A percentile compares a stretch with the other conserved stretches of the same genome.
Evolutionary conservation across 1,140 invertebrate species (phyloP).

Genomic region (Brachystomella parvula): DNA sequence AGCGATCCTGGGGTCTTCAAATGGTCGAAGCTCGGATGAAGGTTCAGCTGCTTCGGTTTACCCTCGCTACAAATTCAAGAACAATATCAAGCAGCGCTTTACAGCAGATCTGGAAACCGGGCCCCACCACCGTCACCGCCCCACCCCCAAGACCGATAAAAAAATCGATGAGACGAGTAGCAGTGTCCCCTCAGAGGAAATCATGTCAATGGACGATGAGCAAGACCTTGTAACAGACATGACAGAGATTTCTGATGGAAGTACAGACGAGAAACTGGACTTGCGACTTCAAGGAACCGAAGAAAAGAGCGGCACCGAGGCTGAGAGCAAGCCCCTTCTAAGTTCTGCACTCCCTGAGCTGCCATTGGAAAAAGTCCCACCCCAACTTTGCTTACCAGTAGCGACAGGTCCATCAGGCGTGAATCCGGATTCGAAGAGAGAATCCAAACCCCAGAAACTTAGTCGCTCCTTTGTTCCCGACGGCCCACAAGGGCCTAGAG

Average conservation of each 20-base stretch:
- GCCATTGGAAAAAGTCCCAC: not conserved
- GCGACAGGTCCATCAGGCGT: too few species aligned
- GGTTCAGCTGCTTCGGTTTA: slow-evolving; percentile 47
- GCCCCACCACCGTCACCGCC: slow-evolving; percentile 1
- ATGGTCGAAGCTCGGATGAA: slow-evolving; percentile 37
- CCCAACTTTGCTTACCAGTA: not conserved
- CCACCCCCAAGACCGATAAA: not conserved
- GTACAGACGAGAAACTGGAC: not conserved
- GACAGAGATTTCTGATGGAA: not conserved
- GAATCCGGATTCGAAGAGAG: not conserved
- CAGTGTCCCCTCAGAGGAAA: not conserved
- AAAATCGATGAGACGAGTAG: not conserved
- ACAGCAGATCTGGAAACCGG: slow-evolving; percentile 40
- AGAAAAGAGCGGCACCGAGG: not conserved
- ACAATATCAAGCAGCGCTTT: slow-evolving; percentile 84
- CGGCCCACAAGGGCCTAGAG: slow-evolving; percentile 21
- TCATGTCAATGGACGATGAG: not conserved
- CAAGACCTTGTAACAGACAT: not conserved
- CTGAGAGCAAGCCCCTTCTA: not conserved
- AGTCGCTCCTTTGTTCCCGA: not conserved
- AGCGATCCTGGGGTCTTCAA: slow-evolving; percentile 21
- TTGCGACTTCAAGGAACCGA: not conserved
- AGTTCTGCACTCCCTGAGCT: not conserved
- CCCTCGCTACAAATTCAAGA: slow-evolving; percentile 83
- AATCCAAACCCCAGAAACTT: too few species aligned